These are phyloP conservation scores for Eupeodes latifasciatus DNA, from an alignment of 2,888 invertebrate genomes.

Conservation along the genomic window DNA sequence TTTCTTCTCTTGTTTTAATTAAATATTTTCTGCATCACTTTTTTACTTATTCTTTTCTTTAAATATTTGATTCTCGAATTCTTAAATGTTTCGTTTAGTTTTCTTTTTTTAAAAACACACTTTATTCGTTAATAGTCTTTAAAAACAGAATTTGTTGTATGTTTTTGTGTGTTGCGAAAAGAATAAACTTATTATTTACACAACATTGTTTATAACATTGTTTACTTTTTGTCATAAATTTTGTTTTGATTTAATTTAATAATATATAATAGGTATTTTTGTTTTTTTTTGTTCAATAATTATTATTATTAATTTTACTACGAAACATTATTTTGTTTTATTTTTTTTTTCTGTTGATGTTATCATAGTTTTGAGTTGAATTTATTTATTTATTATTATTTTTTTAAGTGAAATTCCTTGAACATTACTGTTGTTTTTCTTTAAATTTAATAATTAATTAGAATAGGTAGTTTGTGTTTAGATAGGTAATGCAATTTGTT, in stretches of 20 bases:
- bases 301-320: conserved; percentile 79
- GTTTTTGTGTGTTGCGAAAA: conserved; percentile 31
- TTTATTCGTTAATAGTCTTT: conserved; percentile 10
- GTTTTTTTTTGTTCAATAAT: conserved; percentile 69
- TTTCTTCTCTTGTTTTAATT: neutral
- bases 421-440: conserved; percentile 53
- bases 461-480: conserved; percentile 68
- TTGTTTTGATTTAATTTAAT: conserved; percentile 52
- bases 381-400: conserved; percentile 75
- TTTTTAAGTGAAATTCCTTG: conserved; percentile 75
- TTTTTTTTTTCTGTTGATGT: conserved; percentile 80
- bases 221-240: conserved; percentile 61
- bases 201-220: conserved; percentile 60
- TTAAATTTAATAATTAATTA: conserved; percentile 39
- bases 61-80: conserved; percentile 34
- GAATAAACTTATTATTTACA: conserved; percentile 67
- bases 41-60: conserved; percentile 15
- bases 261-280: conserved; percentile 74
- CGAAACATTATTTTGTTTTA: conserved; percentile 79
- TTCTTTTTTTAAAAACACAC: conserved; percentile 30
- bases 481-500: conserved; percentile 62
- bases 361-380: conserved; percentile 72
- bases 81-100: conserved; percentile 44
- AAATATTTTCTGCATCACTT: conserved; percentile 25
- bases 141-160: conserved; percentile 39